These are phyloP conservation scores for Planococcus citri DNA, from an alignment of 1,140 invertebrate species.

Conservation along the genomic window DNA sequence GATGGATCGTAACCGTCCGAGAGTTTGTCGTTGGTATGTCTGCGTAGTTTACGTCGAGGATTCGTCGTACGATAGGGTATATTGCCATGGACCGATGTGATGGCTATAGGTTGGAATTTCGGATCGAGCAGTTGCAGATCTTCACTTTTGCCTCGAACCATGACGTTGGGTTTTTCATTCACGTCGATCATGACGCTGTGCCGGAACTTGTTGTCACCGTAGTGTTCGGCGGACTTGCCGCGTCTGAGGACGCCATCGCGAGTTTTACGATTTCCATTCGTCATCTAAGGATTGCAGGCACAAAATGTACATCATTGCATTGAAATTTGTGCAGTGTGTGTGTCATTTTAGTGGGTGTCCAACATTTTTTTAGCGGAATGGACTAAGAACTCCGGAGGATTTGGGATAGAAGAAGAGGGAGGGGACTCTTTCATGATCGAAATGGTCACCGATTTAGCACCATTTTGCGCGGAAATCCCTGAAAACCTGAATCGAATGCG, in stretches of 20 bases:
- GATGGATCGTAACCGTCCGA: conserved; percentile 48
- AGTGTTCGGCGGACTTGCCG: conserved; percentile 58
- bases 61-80: conserved; percentile 56
- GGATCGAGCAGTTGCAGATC: conserved; percentile 30
- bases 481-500: too few species aligned
- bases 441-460: too few species aligned
- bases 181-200: conserved; percentile 39
- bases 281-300: neutral
- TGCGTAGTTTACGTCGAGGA: conserved; percentile 51
- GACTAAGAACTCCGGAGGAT: too few species aligned
- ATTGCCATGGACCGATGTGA: conserved; percentile 58
- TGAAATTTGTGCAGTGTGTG: neutral
- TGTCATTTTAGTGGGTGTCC: too few species aligned
- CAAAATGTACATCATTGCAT: neutral
- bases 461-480: too few species aligned
- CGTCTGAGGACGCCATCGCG: conserved; percentile 46
- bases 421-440: too few species aligned
- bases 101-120: conserved; percentile 50
- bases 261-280: conserved; percentile 24
- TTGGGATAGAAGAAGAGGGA: too few species aligned
- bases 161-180: conserved; percentile 30
- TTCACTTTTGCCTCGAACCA: conserved; percentile 33
- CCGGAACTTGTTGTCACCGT: conserved; percentile 53
- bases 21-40: conserved; percentile 36
- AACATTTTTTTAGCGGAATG: too few species aligned